These are phyloP conservation scores for Lasioglossum leucozonium DNA, from an alignment of 2,888 invertebrate species.

Conservation along the genomic window DNA sequence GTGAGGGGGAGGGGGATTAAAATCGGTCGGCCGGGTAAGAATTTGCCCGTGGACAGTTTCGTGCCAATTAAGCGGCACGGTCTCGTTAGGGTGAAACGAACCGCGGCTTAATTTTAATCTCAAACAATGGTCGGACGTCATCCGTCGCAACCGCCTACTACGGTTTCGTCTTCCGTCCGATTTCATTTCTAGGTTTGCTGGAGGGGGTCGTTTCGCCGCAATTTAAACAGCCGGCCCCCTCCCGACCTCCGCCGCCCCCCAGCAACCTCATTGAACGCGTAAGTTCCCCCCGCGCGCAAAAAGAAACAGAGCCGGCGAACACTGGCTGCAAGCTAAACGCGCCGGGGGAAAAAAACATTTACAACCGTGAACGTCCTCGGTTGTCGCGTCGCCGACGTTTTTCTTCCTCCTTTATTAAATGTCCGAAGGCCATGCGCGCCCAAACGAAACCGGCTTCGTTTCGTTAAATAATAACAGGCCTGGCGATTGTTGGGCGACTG, in stretches of 20 bases:
- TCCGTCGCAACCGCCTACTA: conserved; percentile 15
- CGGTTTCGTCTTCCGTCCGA: conserved; percentile 4
- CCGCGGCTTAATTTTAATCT: conserved; percentile 65
- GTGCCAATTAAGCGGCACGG: conserved; percentile 59
- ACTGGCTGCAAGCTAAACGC: not conserved
- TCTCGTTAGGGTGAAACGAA: conserved; percentile 61
- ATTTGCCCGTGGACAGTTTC: conserved; percentile 20
- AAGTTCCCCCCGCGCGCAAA: not conserved
- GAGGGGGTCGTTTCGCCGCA: not conserved
- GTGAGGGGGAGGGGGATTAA: not conserved
- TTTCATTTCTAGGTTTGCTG: not conserved
- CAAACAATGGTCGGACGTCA: conserved; percentile 58
- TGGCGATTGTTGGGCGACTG: not conserved
- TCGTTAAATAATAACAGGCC: not conserved
- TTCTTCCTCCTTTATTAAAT: not conserved
- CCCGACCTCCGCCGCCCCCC: not conserved
- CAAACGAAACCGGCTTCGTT: not conserved
- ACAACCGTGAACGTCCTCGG: not conserved
- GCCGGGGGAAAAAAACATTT: not conserved
- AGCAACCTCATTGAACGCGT: not conserved
- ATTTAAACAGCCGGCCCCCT: not conserved
- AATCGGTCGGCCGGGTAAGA: not conserved
- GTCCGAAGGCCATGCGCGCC: not conserved
- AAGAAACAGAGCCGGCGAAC: not conserved
- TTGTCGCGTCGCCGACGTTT: not conserved